Base-by-base conservation (phyloP, 2,113 vertebrate species). In the Echinops telfairi region DNA sequence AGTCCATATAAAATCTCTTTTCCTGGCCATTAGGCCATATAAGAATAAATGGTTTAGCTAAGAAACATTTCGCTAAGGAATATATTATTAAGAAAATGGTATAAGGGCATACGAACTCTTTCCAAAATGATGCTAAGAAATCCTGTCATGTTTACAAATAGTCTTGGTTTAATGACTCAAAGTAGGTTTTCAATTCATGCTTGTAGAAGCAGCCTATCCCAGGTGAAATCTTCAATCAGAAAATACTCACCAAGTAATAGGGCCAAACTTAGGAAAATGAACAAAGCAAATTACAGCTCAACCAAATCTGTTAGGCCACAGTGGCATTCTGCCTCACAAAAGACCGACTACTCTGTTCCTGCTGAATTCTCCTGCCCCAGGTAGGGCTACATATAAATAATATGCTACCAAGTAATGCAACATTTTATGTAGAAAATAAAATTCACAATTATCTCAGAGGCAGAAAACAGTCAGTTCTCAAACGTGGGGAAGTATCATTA, bases 141-240 rank as follows among this genome's bases (percentile, higher is more conserved):
- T 75, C 75, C 60, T 97, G 82, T 94, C 94, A 97, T 95, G 83
- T 98, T 98, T 97, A 96, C 89, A 97, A 97, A 97, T 82, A 96
- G 62, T 95, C 85, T n/a, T 92, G 82, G 53, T 88, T 97, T 90
- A 97, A 89, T 86, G 82, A 96, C 91, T 97, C 92, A 87, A 93
- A 95, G 83, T 84, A 96, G 90, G 68, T 88, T 93, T 98, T 86
- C 38, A 81, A 64, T 96, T 92, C 71, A 90, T 87, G 88, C 66
- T 38, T 70, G 85, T 95, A 88, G 47, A 97, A 97, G 90, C 76
- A 7, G 93, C 94, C 95, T 82, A 96, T 96, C 95, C 94, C 94
- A 95, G 95, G 95, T 97, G 94, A 98, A 97, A 97, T 93, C 73
- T 84, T 96, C 90, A 97, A 91, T 96, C 89, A 97, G 92, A 97